Base-by-base conservation (phyloP, 2,888 invertebrate species). In the Idaea biselata region DNA sequence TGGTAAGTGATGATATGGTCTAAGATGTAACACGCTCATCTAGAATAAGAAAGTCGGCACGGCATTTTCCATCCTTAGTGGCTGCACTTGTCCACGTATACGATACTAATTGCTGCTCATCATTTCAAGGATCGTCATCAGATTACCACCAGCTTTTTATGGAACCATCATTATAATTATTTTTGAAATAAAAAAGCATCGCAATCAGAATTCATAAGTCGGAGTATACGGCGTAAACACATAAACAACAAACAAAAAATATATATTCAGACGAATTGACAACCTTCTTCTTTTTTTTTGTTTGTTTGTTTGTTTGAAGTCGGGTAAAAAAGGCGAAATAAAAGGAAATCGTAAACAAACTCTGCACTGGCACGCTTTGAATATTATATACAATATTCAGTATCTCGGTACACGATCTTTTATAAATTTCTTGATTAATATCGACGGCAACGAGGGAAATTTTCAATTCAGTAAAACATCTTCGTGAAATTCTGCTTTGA, bases 381-480 rank as follows among this genome's bases (percentile, higher is more conserved):
- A 44, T 14, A 44, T 44, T 44, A 44, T 44, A 3, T 14, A 44
- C 44, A 44, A 44, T 44, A 44, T 44, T 44, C 11, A 44, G 11
- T 44, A 44, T 44, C 44, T 44, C 14, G 11, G 44, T 44, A 44
- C 44, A 44, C 44, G 44, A 44, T 44, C 59, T 58, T 44, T 60
- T 57, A 58, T 57, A 58, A 58, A 56, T 4, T 62, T 18, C 16
- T 56, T 16, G 25, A 62, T 32, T 58, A 33, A 55, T 61, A 18
- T 18, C 56, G 56, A 16, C 18, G 56, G 56, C 56, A 56, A 17
- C 56, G 56, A 56, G 56, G 56, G 56, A 56, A 56, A 56, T 56
- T 56, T 56, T 56, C 56, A 56, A 56, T 56, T 56, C 56, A 56
- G 16, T 56, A 56, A 56, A 56, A 56, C 56, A 56, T 56, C 56